Percentiles rank a stretch among this genome's conserved stretches.
Conservation (phyloP, 2,797 vertebrate species). For the Microctenopoma lineatum region DNA sequence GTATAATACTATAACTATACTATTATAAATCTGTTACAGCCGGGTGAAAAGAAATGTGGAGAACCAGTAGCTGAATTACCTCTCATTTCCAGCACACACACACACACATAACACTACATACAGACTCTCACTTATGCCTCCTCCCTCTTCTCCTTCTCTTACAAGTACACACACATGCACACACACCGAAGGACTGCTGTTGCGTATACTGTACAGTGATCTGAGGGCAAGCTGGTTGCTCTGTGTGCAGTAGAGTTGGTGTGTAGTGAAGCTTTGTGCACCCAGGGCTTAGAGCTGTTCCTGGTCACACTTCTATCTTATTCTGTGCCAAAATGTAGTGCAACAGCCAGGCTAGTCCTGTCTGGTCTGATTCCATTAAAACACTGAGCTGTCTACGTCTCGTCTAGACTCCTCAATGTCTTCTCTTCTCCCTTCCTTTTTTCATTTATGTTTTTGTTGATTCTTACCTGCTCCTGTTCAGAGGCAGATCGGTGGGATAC, state of each 20-base stretch:
- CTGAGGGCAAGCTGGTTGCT: conserved; percentile 64
- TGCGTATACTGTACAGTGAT: conserved; percentile 70
- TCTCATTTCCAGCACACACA: conserved; percentile 65
- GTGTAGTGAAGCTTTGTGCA: conserved; percentile 93
- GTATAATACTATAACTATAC: conserved; percentile 76
- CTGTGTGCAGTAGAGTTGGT: conserved; percentile 72
- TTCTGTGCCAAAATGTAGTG: conserved; percentile 99
- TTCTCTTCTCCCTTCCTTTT: conserved; percentile 17
- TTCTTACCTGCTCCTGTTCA: conserved; percentile 2
- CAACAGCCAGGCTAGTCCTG: conserved; percentile 96
- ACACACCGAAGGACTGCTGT: conserved; percentile 66
- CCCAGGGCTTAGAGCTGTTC: conserved; percentile 92
- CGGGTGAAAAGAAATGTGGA: conserved; percentile 66
- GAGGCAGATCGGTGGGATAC: conserved; percentile 32
- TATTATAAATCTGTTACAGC: conserved; percentile 79
- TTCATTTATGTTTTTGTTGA: neutral
- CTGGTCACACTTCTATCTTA: conserved; percentile 93
- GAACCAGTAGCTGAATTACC: conserved; percentile 80
- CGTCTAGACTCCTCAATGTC: conserved; percentile 25
- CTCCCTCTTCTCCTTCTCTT: conserved; percentile 22
- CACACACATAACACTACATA: conserved; percentile 62
- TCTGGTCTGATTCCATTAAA: conserved; percentile 94
- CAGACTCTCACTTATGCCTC: conserved; percentile 39
- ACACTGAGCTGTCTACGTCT: conserved; percentile 90
- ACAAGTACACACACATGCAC: conserved; percentile 40